A percentile compares a stretch with the other conserved stretches of the same genome.
Evolutionary conservation across 1,140 invertebrate species (phyloP).

Genomic region (Solen grandis): DNA sequence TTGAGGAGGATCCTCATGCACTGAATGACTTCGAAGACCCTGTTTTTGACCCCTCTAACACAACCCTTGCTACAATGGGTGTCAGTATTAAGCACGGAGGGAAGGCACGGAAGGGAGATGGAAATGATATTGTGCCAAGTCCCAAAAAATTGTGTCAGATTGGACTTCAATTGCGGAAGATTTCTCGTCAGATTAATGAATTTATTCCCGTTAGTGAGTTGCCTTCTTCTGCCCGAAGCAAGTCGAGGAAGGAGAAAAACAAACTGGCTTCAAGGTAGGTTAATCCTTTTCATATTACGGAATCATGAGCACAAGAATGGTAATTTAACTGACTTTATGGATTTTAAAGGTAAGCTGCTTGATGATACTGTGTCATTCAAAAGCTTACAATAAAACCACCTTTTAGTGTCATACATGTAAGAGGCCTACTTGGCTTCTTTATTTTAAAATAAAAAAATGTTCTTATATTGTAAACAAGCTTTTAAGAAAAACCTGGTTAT

Average conservation of each 20-base stretch:
- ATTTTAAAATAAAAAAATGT: no score
- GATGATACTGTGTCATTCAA: no score
- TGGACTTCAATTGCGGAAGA: slow-evolving; percentile 94
- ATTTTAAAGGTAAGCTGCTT: no score
- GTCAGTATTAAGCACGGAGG: slow-evolving; percentile 85
- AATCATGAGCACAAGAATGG: neutral
- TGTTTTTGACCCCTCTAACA: slow-evolving; percentile 75
- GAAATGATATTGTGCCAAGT: slow-evolving; percentile 98
- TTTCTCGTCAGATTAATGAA: slow-evolving; percentile 95
- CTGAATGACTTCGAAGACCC: slow-evolving; percentile 85
- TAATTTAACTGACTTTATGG: no score
- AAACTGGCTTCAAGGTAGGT: slow-evolving; percentile 93
- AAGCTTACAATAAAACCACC: no score
- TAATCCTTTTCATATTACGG: neutral
- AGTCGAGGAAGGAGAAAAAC: slow-evolving; percentile 98
- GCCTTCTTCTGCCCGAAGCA: slow-evolving; percentile 87
- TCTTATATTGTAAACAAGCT: no score
- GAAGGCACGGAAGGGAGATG: slow-evolving; percentile 97
- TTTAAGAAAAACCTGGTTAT: no score
- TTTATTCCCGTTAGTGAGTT: slow-evolving; percentile 97
- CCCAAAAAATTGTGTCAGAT: slow-evolving; percentile 94
- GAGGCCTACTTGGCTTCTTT: no score
- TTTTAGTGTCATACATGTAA: no score
- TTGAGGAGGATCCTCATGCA: slow-evolving; percentile 94
- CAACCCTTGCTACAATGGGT: slow-evolving; percentile 53